Evolutionary conservation across 1,140 invertebrate species (phyloP).

Genomic region (Drosophila navojoa): DNA sequence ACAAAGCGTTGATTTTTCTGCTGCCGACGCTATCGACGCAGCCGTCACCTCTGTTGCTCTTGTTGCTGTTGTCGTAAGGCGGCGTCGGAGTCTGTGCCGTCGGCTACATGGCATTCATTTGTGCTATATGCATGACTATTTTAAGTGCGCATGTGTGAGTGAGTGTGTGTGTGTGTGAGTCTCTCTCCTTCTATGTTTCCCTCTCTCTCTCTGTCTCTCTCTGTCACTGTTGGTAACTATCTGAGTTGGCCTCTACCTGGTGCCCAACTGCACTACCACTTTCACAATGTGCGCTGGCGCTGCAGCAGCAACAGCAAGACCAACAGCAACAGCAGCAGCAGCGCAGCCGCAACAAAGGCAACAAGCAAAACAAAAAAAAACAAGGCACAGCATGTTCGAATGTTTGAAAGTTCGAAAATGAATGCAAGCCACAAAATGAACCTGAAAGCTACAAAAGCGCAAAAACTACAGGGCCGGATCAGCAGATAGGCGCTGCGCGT

Average conservation of each 20-base stretch:
- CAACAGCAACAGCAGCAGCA: conserved; percentile 13
- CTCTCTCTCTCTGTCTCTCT: conserved; percentile 14
- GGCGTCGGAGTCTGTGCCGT: conserved; percentile 65
- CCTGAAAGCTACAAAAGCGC: conserved; percentile 47
- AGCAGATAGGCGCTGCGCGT: neutral
- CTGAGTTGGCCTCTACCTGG: conserved; percentile 51
- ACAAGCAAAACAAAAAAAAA: conserved; percentile 53
- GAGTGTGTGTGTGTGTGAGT: too few species aligned
- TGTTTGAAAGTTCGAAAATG: conserved; percentile 68
- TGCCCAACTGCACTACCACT: conserved; percentile 71
- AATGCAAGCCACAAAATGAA: conserved; percentile 73
- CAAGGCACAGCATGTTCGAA: conserved; percentile 58
- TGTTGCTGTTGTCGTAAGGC: conserved; percentile 44
- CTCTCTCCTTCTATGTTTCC: neutral
- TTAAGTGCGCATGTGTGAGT: conserved; percentile 34
- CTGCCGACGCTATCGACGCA: conserved; percentile 26
- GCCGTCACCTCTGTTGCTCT: conserved; percentile 28
- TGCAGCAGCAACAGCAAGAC: too few species aligned
- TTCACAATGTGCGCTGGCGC: conserved; percentile 48
- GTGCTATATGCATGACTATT: conserved; percentile 77
- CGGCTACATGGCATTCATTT: conserved; percentile 70
- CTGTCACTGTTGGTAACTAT: conserved; percentile 20
- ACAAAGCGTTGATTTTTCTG: conserved; percentile 62
- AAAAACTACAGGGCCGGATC: conserved; percentile 61
- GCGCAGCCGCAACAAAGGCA: conserved; percentile 44